These are phyloP conservation scores for Balanococcus diminutus DNA, from an alignment of 2,888 invertebrate genomes.

Conservation along the genomic window DNA sequence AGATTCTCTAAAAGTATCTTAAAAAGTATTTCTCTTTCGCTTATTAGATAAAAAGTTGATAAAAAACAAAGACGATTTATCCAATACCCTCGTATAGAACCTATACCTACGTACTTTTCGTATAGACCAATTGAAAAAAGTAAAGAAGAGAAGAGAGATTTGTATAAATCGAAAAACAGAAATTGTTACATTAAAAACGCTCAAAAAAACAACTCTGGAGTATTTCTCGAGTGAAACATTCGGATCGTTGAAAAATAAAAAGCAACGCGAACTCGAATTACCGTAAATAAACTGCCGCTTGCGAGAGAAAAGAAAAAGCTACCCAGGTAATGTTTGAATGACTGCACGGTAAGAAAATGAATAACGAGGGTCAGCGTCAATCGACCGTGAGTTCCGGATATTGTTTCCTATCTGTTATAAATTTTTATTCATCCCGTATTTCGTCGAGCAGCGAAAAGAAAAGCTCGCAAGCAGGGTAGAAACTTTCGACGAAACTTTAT, in stretches of 20 bases:
- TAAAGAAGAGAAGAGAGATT: not conserved
- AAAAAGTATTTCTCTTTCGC: not conserved
- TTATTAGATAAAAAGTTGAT: not conserved
- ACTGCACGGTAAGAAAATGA: constrained; percentile 12
- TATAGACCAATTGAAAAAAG: not conserved
- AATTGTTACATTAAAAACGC: not conserved
- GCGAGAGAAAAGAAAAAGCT: not conserved
- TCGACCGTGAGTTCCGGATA: constrained; percentile 40
- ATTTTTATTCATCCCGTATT: constrained; percentile 35
- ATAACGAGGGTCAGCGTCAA: constrained; percentile 23
- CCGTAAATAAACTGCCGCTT: constrained; percentile 4
- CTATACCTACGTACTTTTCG: not conserved
- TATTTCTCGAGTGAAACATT: not conserved
- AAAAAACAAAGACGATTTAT: not conserved
- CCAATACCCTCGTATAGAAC: not conserved
- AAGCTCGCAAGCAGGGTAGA: not conserved
- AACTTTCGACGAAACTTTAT: not conserved
- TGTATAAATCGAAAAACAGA: not conserved
- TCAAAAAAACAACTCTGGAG: not conserved
- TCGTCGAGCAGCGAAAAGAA: not conserved
- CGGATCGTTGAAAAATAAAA: not conserved
- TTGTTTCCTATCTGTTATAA: constrained; percentile 38
- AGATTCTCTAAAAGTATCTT: constrained; percentile 19
- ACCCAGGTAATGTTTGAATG: not conserved
- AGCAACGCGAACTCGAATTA: not conserved